Base-by-base conservation (phyloP, 2,113 vertebrate genomes). In the Aphyosemion australe region DNA sequence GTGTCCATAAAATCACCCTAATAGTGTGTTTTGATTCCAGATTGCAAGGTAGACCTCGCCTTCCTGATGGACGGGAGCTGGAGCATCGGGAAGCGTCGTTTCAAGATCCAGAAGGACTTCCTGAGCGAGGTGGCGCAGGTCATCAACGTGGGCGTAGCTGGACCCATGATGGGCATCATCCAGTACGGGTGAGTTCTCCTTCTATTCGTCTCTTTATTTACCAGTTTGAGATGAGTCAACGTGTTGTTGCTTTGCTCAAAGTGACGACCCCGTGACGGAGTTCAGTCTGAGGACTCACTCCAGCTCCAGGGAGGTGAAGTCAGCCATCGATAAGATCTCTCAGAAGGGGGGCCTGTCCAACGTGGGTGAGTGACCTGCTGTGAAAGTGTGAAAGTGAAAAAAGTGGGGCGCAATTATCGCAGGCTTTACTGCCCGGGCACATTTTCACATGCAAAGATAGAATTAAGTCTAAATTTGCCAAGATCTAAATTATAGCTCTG, bases 31-130 rank as follows among this genome's bases (percentile, higher is more conserved):
- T 50, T 18, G 6, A 39, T 45, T 82, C 20, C 87, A 99, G 97
- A 93, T 9, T 99, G 97, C 90, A 96, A 95, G 74, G 87, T 99
- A 32, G 97, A 99, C 82, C 75, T 99, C 41, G 93, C 91, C 0
- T 98, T 99, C 85, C 63, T 99, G 69, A 95, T 99, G 70, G 97
- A 99, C 0, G 97, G 97, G 49, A 98, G 97, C 80, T 93, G 96
- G 90, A 95, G 96, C 92, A 95, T 99, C 0, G 97, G 97, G 14
- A 97, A 95, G 60, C 93, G 97, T 0, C 95, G 97, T 12, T 99
- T 99, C 79, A 93, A 91, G 82, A 95, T 99, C 83, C 97, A 99
- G 87, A 98, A 97, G 86, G 93, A 95, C 71, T 98, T 99, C 88
- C 89, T 99, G 34, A 60, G 78, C 13, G 94, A 95, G 0, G 57